A percentile compares a stretch with the other conserved stretches of the same genome.
phyloP scores from a whole-genome alignment of 2,797 vertebrate genomes.

The Falco concolor region DNA sequence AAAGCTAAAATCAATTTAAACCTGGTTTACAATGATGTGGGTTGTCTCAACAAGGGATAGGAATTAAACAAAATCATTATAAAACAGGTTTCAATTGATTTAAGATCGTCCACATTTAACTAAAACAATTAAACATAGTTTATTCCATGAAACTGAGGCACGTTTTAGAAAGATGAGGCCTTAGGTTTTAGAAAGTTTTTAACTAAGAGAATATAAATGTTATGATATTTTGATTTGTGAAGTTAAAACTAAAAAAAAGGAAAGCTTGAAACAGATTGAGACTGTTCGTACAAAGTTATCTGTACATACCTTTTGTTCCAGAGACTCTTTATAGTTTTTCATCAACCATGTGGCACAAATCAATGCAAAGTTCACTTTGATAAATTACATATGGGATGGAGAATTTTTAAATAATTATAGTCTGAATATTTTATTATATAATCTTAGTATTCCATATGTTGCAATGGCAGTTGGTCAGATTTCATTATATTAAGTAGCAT shows the following conservation, averaged over 20 bases:
- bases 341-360: slow-evolving; percentile 59
- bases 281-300: neutral
- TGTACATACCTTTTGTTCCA: slow-evolving; percentile 44
- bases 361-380: slow-evolving; percentile 39
- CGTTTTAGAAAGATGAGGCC: neutral
- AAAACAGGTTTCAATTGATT: slow-evolving; percentile 56
- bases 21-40: neutral
- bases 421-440: slow-evolving; percentile 49
- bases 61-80: slow-evolving; percentile 47
- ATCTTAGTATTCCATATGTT: slow-evolving; percentile 35
- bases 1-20: slow-evolving; percentile 63
- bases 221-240: slow-evolving; percentile 9
- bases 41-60: slow-evolving; percentile 10
- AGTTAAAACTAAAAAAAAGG: neutral
- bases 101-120: slow-evolving; percentile 42
- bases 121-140: neutral
- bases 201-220: neutral
- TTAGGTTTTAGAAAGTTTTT: neutral
- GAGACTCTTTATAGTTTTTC: slow-evolving; percentile 53
- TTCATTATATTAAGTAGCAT: slow-evolving; percentile 31
- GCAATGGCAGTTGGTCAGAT: neutral
- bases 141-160: neutral
- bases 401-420: slow-evolving; percentile 33
- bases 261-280: slow-evolving; percentile 41
- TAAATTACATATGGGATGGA: slow-evolving; percentile 52